Base-by-base conservation (phyloP, 2,888 invertebrate species). In the Himalopsyche kuldschensis region DNA sequence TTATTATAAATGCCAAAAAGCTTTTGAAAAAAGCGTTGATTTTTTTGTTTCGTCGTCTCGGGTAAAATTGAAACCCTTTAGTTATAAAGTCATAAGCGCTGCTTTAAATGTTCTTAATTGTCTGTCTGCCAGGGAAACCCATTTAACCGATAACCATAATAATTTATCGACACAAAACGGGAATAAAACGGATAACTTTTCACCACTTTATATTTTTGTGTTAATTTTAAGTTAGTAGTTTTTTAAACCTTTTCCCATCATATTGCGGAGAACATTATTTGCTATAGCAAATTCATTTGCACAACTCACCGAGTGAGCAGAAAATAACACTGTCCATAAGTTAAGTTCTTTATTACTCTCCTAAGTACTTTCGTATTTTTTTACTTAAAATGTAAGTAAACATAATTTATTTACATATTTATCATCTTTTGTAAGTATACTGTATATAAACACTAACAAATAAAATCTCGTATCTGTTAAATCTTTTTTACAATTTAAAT, bases 401-500 rank as follows among this genome's bases (percentile, higher is more conserved):
- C 20, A 20, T 55, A 55, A 55, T 55, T 55, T 82, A 82, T 82
- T 79, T 82, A 79, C 75, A 82, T 82, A 75, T 75, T 10, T 78
- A 46, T 69, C 77, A 69, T 20, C 41, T 27, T 75, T 35, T 35
- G 41, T 24, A 78, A 32, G 78, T 78, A 35, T 78, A 32, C 24
- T 78, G 24, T 76, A 31, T 76, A 76, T 20, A 31, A 75, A 75
- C 55, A 32, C 30, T 31, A 48, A 55, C 11, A 17, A 32, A 55
- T 75, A 75, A 81, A 76, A 81, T 81, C 77, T 81, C 77, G 81
- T 75, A 81, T 46, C 35, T 79, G 79, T 75, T 82, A 79, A 82
- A 77, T 82, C 79, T 78, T 82, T 82, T 83, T 76, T 80, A 80
- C 78, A 78, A 69, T 27, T 35, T 75, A 82, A 83, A 82, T 76